Percentiles rank a stretch among this genome's conserved stretches.
Evolutionary conservation across 2,113 vertebrate species (phyloP).

Genomic region (Phycodurus eques): DNA sequence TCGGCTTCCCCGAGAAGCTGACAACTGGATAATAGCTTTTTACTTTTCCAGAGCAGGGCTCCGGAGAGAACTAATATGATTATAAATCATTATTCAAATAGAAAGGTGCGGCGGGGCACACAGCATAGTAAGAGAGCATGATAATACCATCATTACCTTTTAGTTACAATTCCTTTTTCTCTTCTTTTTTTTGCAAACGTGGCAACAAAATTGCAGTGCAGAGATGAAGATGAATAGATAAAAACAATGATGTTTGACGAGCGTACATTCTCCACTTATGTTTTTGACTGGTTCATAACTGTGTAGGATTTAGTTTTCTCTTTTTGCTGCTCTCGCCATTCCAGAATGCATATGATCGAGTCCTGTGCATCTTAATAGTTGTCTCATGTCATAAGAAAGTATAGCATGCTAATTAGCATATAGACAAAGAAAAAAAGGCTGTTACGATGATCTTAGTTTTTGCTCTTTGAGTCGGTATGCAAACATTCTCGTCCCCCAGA

Average conservation of each 20-base stretch:
- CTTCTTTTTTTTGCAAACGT: constrained; percentile 77
- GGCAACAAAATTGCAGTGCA: constrained; percentile 73
- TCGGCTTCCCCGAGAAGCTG: constrained; percentile 79
- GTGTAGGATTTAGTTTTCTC: too few relatives aligned
- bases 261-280: not conserved
- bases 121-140: constrained; percentile 74
- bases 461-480: not conserved
- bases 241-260: constrained; percentile 12
- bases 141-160: constrained; percentile 94
- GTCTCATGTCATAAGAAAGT: too few relatives aligned
- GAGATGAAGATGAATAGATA: constrained; percentile 37
- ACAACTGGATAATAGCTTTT: constrained; percentile 96
- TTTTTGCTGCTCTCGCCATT: too few relatives aligned
- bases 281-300: not conserved
- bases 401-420: too few relatives aligned
- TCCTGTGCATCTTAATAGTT: too few relatives aligned
- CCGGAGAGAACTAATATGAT: constrained; percentile 87
- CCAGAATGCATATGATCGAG: too few relatives aligned
- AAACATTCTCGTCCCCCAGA: not conserved
- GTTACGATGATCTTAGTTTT: not conserved
- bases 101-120: constrained; percentile 80
- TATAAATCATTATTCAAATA: constrained; percentile 98
- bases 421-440: too few relatives aligned
- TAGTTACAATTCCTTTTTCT: constrained; percentile 82
- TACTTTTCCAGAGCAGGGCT: constrained; percentile 91